Percentiles rank a stretch among this genome's conserved stretches.
Evolutionary conservation across 2,797 vertebrate species (phyloP).

Genomic region (Florisuga fusca): DNA sequence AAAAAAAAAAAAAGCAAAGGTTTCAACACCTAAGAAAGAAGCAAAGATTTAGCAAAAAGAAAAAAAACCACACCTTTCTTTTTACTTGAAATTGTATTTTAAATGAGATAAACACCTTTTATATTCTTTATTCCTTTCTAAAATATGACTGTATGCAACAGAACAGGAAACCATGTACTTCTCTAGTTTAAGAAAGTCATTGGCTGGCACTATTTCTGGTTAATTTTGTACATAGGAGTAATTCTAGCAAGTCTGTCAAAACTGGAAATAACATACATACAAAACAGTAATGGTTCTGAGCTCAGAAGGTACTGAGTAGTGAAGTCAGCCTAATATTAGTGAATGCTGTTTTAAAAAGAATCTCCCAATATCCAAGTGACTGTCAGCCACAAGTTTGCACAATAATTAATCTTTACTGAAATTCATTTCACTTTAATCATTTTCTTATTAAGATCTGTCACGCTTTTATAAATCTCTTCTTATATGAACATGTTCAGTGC

Average conservation of each 20-base stretch:
- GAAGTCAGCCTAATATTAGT: not conserved
- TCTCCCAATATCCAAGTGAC: not conserved
- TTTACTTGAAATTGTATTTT: not conserved
- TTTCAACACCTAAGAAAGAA: not conserved
- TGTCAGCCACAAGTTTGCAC: not conserved
- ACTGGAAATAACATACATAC: not conserved
- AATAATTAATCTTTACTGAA: not conserved
- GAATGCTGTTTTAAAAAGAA: not conserved
- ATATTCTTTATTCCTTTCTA: not conserved
- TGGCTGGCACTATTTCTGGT: not conserved
- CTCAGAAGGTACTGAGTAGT: not conserved
- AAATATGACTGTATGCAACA: fast-evolving
- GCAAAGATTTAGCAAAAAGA: not conserved
- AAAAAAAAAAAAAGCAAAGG: not conserved
- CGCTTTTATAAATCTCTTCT: not conserved
- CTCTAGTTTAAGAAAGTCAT: not conserved
- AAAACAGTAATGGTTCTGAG: not conserved
- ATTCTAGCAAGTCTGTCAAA: conserved; percentile 9
- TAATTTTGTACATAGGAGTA: not conserved
- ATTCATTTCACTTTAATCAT: not conserved
- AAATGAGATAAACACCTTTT: not conserved
- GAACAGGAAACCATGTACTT: not conserved
- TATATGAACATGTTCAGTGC: fast-evolving
- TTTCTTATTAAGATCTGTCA: not conserved
- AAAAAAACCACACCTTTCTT: not conserved